Conservation (phyloP, 2,113 vertebrate genomes). For the Mionectes macconnelli region DNA sequence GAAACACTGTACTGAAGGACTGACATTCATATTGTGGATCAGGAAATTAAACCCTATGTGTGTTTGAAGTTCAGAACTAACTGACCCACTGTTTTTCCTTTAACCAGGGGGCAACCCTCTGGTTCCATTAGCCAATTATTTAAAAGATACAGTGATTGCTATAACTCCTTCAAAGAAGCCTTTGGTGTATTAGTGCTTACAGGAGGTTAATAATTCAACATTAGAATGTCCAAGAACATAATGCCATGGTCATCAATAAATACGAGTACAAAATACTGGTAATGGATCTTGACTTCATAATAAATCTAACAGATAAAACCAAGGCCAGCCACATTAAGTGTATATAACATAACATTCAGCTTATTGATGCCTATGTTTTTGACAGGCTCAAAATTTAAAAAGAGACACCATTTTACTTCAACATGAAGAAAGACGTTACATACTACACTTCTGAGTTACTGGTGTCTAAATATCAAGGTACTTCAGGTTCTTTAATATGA, state of each 20-base stretch:
- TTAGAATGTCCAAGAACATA: not conserved
- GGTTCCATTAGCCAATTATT: constrained; percentile 29
- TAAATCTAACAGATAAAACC: not conserved
- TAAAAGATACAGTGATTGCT: not conserved
- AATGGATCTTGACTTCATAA: not conserved
- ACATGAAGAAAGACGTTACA: not conserved
- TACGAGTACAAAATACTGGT: not conserved
- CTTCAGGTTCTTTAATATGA: not conserved
- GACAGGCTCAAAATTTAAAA: not conserved
- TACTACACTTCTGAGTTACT: not conserved
- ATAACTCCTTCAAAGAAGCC: not conserved
- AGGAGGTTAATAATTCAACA: constrained; percentile 29
- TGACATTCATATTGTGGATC: not conserved
- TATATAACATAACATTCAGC: not conserved
- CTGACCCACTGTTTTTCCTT: not conserved
- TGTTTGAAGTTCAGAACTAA: not conserved
- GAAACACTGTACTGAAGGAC: not conserved
- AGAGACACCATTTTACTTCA: not conserved
- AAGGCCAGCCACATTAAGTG: not conserved
- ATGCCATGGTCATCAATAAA: not conserved
- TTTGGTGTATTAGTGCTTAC: not conserved
- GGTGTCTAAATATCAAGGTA: not conserved
- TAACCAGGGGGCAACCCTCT: not conserved
- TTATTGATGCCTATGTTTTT: not conserved
- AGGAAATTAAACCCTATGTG: not conserved